Evolutionary conservation across 2,113 vertebrate genomes (phyloP).

Genomic region (Oncorhynchus tshawytscha): DNA sequence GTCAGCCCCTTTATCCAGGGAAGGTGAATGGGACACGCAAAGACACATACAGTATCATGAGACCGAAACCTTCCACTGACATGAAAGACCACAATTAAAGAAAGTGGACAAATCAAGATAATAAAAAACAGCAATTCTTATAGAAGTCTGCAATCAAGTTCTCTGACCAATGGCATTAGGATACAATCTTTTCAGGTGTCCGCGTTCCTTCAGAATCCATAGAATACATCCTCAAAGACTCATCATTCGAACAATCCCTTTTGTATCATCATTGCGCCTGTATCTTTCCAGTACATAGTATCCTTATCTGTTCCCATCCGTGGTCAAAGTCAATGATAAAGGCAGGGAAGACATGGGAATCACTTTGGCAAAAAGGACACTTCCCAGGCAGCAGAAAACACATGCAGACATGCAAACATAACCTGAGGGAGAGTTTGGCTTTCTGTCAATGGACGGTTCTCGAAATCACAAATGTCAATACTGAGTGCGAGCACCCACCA

Average conservation of each 20-base stretch:
- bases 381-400: slow-evolving; percentile 67
- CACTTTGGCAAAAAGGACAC: slow-evolving; percentile 14
- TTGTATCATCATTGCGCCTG: too few relatives aligned
- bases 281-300: too few relatives aligned
- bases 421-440: slow-evolving; percentile 74
- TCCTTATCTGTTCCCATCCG: background rate
- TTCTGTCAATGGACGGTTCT: slow-evolving; percentile 58
- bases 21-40: slow-evolving; percentile 35
- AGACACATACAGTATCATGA: slow-evolving; percentile 65
- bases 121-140: background rate
- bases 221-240: background rate
- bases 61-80: slow-evolving; percentile 55
- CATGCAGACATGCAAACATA: slow-evolving; percentile 82
- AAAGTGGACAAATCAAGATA: slow-evolving; percentile 56
- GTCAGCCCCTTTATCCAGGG: slow-evolving; percentile 12
- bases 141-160: background rate
- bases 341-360: slow-evolving; percentile 14
- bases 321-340: background rate
- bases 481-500: slow-evolving; percentile 50
- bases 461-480: slow-evolving; percentile 68
- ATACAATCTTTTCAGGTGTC: background rate
- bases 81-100: slow-evolving; percentile 75
- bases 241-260: background rate
- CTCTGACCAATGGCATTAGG: background rate
- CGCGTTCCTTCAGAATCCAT: background rate